Evolutionary conservation across 1,140 invertebrate species (phyloP).

Genomic region (Plutomurus gul): DNA sequence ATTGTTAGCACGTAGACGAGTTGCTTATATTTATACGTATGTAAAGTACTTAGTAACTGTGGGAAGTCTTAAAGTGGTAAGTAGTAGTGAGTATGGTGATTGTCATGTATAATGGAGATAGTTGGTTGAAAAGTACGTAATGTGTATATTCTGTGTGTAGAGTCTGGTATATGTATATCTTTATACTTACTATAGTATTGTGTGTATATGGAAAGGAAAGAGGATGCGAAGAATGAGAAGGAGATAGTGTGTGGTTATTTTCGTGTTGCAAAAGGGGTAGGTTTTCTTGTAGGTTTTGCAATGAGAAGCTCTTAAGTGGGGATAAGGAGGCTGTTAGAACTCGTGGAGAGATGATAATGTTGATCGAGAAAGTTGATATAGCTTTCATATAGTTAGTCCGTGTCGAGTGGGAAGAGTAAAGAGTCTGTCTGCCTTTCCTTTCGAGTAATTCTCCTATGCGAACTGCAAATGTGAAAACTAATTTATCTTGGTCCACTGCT

Average conservation of each 20-base stretch:
- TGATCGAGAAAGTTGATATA: conserved; percentile 34
- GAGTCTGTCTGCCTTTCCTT: conserved; percentile 33
- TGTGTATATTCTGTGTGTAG: too few species aligned
- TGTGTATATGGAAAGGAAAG: background rate
- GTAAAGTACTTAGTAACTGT: too few species aligned
- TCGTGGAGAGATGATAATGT: conserved; percentile 31
- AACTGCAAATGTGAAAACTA: conserved; percentile 42
- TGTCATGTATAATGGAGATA: too few species aligned
- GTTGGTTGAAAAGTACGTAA: too few species aligned
- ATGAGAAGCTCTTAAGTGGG: conserved; percentile 32
- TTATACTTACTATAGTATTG: too few species aligned
- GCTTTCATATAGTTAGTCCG: conserved; percentile 25
- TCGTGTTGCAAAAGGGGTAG: background rate
- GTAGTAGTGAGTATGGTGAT: background rate
- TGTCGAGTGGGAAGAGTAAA: conserved; percentile 27
- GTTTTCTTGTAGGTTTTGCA: conserved; percentile 29
- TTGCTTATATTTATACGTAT: background rate
- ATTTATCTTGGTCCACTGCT: conserved; percentile 47
- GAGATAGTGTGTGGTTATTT: conserved; percentile 3
- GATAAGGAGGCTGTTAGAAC: conserved; percentile 38
- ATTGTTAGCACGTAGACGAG: background rate
- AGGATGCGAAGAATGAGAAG: too few species aligned
- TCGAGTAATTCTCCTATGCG: conserved; percentile 33
- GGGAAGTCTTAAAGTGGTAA: background rate
- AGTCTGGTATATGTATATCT: too few species aligned